Evolutionary conservation across 2,113 vertebrate species (phyloP).

Genomic region (Odocoileus hemionus): DNA sequence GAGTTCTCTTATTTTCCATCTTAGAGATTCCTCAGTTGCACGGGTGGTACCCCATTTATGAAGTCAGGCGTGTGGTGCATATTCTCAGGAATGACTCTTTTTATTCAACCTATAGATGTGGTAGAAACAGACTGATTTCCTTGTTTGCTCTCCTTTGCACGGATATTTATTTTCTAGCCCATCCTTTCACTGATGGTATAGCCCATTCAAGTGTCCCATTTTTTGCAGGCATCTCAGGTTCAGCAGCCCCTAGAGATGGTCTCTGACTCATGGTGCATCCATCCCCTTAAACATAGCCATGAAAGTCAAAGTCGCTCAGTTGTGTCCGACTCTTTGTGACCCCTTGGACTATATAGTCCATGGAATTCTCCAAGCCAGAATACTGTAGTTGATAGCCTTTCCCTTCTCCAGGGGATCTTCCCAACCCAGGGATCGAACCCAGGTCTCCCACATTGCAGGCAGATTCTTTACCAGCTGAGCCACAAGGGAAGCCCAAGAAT

Average conservation of each 20-base stretch:
- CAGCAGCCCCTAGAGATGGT: neutral
- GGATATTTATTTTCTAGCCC: neutral
- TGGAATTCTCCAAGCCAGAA: neutral
- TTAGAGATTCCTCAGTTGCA: neutral
- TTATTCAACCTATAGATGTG: neutral
- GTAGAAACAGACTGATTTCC: neutral
- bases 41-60: neutral
- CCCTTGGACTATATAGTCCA: neutral
- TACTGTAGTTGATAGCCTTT: neutral
- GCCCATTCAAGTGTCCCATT: fast-evolving
- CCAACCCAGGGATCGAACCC: neutral
- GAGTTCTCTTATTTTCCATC: neutral
- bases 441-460: neutral
- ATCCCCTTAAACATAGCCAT: neutral
- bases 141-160: neutral
- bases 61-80: neutral
- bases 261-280: neutral
- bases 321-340: neutral
- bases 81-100: neutral
- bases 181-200: neutral
- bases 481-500: neutral
- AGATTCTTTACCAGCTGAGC: neutral
- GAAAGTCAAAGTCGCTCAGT: neutral
- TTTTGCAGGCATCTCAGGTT: neutral
- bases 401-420: neutral